These are phyloP conservation scores for Bombyx mori DNA, from an alignment of 1,140 invertebrate genomes.

Conservation along the genomic window ASM3026992v2 NC_085111.1:1890001-1890500, in stretches of 20 bases:
- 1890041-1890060: slow-evolving; percentile 19
- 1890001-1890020: slow-evolving; percentile 15
- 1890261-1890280: slow-evolving; percentile 16
- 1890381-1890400: no score
- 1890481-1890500: no score
- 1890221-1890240: slow-evolving; percentile 12
- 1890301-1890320: slow-evolving; percentile 11
- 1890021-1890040: slow-evolving; percentile 15
- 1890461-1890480: no score
- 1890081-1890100: slow-evolving; percentile 17
- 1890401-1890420: no score
- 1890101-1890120: slow-evolving; percentile 22
- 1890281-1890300: slow-evolving; percentile 14
- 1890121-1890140: slow-evolving; percentile 10
- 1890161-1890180: slow-evolving; percentile 18
- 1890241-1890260: slow-evolving; percentile 13
- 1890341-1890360: slow-evolving; percentile 15
- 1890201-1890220: slow-evolving; percentile 14
- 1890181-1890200: slow-evolving; percentile 19
- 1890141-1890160: slow-evolving; percentile 18
- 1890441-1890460: no score
- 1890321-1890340: slow-evolving; percentile 14
- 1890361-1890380: slow-evolving; percentile 18
- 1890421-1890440: no score
- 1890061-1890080: slow-evolving; percentile 20